A percentile compares a stretch with the other conserved stretches of the same genome.
Conservation (phyloP, 2,113 vertebrate genomes). For the Sturnira hondurensis region DNA sequence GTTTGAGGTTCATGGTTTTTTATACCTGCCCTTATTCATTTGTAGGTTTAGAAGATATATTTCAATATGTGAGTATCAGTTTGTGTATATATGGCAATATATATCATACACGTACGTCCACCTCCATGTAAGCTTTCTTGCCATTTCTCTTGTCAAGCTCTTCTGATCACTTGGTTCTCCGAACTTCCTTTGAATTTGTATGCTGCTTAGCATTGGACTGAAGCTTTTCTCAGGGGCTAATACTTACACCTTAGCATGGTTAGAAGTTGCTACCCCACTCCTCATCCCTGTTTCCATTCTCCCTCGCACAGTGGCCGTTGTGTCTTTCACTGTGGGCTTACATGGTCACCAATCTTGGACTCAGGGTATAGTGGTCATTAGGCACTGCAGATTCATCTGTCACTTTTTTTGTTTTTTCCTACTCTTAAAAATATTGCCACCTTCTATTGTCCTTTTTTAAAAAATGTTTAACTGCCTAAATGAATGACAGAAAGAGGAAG, state of each 20-base stretch:
- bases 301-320: neutral
- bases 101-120: neutral
- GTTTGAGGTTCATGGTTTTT: neutral
- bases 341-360: neutral
- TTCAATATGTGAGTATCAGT: too few relatives aligned
- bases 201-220: neutral
- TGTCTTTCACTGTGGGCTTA: neutral
- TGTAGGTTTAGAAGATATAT: neutral
- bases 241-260: neutral
- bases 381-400: neutral
- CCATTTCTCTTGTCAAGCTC: neutral
- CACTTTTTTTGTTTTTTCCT: neutral
- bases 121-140: neutral
- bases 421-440: neutral
- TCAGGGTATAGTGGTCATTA: neutral
- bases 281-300: neutral
- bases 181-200: neutral
- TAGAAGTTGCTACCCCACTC: neutral
- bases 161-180: neutral
- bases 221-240: neutral
- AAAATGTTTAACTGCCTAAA: neutral
- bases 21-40: neutral
- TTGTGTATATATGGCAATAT: neutral
- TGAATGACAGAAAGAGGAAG: neutral
- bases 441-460: neutral